Conservation (phyloP, 2,113 vertebrate genomes). For the Sinocyclocheilus maitianheensis region DNA sequence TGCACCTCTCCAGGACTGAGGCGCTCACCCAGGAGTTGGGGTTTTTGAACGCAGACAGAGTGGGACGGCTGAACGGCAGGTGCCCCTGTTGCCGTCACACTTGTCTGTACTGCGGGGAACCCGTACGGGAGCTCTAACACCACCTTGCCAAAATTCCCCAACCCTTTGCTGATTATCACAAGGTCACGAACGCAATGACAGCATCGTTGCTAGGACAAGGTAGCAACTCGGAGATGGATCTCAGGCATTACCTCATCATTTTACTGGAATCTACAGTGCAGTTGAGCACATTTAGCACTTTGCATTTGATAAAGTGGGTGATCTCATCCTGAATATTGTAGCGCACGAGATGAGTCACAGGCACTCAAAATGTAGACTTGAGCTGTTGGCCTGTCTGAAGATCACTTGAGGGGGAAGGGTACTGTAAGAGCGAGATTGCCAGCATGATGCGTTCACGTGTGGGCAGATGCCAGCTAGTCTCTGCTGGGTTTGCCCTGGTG, state of each 20-base stretch:
- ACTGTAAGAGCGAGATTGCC: neutral
- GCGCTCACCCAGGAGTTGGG: conserved; percentile 32
- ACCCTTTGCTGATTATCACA: conserved; percentile 44
- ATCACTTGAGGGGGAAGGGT: conserved; percentile 34
- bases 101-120: conserved; percentile 52
- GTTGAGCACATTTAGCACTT: conserved; percentile 57
- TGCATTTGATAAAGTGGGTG: conserved; percentile 58
- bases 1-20: neutral
- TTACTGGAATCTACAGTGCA: conserved; percentile 47
- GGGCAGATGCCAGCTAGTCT: conserved; percentile 15
- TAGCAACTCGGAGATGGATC: conserved; percentile 32
- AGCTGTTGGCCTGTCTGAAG: conserved; percentile 52
- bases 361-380: conserved; percentile 46
- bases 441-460: conserved; percentile 11
- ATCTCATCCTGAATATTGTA: conserved; percentile 67
- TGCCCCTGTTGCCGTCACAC: conserved; percentile 63
- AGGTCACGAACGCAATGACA: conserved; percentile 48
- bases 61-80: conserved; percentile 43
- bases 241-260: conserved; percentile 47
- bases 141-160: conserved; percentile 31
- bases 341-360: conserved; percentile 68
- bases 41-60: conserved; percentile 47
- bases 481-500: conserved; percentile 45
- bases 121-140: conserved; percentile 15
- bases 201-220: conserved; percentile 43